phyloP scores from a whole-genome alignment of 2,888 invertebrate species.

The Lochmaea crataegi region DNA sequence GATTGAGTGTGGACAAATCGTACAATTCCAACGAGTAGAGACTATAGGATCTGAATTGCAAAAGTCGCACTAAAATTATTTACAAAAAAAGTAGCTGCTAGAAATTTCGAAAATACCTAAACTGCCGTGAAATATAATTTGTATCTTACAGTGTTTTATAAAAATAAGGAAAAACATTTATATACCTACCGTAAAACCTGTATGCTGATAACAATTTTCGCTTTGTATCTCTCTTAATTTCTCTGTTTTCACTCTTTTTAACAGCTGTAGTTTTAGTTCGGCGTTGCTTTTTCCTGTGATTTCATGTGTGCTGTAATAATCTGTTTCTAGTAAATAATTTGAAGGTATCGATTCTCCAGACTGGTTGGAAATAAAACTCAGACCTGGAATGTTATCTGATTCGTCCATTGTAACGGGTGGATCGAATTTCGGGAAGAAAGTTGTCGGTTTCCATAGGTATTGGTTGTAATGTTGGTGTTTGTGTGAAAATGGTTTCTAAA shows the following conservation, averaged over 20 bases:
- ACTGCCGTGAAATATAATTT: too few species aligned
- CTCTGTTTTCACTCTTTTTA: conserved; percentile 64
- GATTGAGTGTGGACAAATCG: conserved; percentile 70
- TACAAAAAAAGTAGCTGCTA: too few species aligned
- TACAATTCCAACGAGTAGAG: conserved; percentile 78
- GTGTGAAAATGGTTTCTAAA: conserved; percentile 61
- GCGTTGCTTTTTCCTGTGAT: conserved; percentile 42
- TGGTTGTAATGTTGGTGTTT: conserved; percentile 68
- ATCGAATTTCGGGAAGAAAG: conserved; percentile 86
- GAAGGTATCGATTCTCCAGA: conserved; percentile 30
- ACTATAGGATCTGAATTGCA: conserved; percentile 74
- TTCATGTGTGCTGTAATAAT: conserved; percentile 44
- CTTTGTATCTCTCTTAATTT: conserved; percentile 59
- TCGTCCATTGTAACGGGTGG: conserved; percentile 85
- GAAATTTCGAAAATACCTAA: too few species aligned
- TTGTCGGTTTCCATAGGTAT: conserved; percentile 74
- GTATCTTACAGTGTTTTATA: conserved; percentile 13
- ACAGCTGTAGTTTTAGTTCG: conserved; percentile 60
- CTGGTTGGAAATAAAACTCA: conserved; percentile 41
- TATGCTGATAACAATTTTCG: conserved; percentile 55
- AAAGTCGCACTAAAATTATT: conserved; percentile 69
- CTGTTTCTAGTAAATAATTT: conserved; percentile 57
- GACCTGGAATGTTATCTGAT: conserved; percentile 61
- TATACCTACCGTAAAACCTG: conserved; percentile 66
- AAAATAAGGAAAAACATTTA: conserved; percentile 20